phyloP scores from a whole-genome alignment of 1,140 invertebrate genomes.

The Homalodisca vitripennis region DNA sequence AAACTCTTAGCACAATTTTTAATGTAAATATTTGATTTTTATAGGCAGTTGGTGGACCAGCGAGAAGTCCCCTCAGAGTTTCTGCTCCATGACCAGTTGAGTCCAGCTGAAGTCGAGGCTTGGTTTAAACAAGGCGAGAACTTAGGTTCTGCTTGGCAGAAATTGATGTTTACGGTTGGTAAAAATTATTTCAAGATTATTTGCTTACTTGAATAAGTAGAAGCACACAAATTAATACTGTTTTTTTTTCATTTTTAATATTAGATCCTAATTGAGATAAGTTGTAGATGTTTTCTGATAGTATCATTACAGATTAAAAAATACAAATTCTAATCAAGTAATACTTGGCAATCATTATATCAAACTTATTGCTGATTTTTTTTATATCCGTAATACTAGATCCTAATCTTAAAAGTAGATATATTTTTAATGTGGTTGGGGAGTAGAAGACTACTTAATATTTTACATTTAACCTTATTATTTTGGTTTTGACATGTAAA shows the following conservation, averaged over 20 bases:
- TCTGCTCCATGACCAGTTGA: slow-evolving; percentile 45
- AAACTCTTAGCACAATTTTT: slow-evolving; percentile 15
- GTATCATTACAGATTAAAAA: slow-evolving; percentile 17
- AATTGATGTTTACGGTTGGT: slow-evolving; percentile 58
- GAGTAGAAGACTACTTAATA: too few species aligned
- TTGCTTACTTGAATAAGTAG: too few species aligned
- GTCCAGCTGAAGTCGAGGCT: slow-evolving; percentile 53
- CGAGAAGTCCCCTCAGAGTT: slow-evolving; percentile 47
- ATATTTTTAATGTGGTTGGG: too few species aligned
- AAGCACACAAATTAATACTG: background rate
- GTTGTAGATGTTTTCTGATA: slow-evolving; percentile 4
- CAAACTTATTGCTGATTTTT: too few species aligned
- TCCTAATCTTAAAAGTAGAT: too few species aligned
- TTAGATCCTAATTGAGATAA: slow-evolving; percentile 20
- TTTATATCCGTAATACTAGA: too few species aligned
- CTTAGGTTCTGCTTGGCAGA: slow-evolving; percentile 57
- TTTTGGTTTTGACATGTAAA: too few species aligned
- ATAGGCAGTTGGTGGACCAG: slow-evolving; percentile 54
- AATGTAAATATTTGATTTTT: slow-evolving; percentile 32
- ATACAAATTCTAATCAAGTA: background rate
- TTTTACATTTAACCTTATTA: too few species aligned
- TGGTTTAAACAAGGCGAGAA: slow-evolving; percentile 56
- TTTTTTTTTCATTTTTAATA: slow-evolving; percentile 11
- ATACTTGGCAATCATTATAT: background rate
- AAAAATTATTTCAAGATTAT: slow-evolving; percentile 34